Percentiles rank a stretch among this genome's conserved stretches.
Evolutionary conservation across 92 coral and sea anemone genomes (phyloP).

Genomic region (Scolanthus callimorphus): DNA sequence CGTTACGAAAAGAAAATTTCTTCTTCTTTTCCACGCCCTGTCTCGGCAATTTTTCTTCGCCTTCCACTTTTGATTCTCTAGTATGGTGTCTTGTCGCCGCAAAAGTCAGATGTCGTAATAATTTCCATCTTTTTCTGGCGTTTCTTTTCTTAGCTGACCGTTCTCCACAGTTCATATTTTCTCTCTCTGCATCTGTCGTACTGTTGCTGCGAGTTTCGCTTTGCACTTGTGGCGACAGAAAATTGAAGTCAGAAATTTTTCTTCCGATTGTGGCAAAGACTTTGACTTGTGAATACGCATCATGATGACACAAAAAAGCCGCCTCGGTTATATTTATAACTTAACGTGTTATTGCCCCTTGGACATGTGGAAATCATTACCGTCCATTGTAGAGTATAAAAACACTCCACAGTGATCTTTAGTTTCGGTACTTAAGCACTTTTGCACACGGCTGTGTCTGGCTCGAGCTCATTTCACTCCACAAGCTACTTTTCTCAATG

Average conservation of each 20-base stretch:
- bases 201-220: not conserved
- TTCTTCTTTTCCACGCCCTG: not conserved
- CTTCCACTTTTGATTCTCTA: constrained; percentile 5
- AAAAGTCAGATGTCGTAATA: constrained; percentile 22
- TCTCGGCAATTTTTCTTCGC: not conserved
- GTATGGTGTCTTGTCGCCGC: not conserved
- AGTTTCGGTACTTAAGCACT: no score
- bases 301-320: not conserved
- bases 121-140: constrained; percentile 26
- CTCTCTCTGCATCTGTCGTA: not conserved
- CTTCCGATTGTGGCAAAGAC: constrained; percentile 26
- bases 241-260: constrained; percentile 11
- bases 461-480: no score
- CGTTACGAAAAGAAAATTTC: not conserved
- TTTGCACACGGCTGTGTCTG: no score
- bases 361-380: no score
- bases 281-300: constrained; percentile 28
- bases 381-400: no score
- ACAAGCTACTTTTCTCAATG: not conserved
- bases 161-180: not conserved
- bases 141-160: not conserved
- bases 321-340: not conserved
- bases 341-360: no score
- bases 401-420: no score
- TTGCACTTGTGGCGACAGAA: not conserved